Conservation (phyloP, 2,888 invertebrate genomes). For the Leucoma salicis region DNA sequence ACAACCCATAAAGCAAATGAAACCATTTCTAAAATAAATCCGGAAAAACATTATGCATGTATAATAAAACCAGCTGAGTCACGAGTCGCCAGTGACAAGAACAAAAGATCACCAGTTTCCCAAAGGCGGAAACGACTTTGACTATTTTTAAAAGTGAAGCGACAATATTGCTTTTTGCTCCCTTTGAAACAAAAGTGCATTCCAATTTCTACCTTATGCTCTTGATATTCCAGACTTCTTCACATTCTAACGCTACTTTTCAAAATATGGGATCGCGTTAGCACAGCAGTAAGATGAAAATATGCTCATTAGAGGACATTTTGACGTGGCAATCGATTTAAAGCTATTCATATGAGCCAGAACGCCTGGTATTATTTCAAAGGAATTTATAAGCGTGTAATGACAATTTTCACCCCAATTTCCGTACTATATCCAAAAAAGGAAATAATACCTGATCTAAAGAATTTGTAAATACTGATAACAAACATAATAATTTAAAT, state of each 20-base stretch:
- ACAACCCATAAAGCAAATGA: no score
- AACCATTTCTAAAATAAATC: constrained; percentile 27
- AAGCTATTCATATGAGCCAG: constrained; percentile 47
- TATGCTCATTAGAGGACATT: constrained; percentile 64
- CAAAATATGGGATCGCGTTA: constrained; percentile 28
- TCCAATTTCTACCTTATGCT: constrained; percentile 53
- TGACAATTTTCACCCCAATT: no score
- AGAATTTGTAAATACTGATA: no score
- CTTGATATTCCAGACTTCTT: constrained; percentile 27
- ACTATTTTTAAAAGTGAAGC: constrained; percentile 67
- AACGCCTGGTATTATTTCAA: constrained; percentile 49
- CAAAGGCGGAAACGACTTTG: constrained; percentile 70
- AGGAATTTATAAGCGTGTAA: constrained; percentile 29
- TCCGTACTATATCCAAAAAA: no score
- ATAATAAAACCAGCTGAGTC: constrained; percentile 46
- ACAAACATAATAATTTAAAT: no score
- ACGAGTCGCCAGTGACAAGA: constrained; percentile 46
- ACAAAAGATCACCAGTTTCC: constrained; percentile 66
- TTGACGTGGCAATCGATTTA: constrained; percentile 53
- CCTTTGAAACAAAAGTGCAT: constrained; percentile 35
- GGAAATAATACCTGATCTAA: no score
- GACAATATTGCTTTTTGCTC: constrained; percentile 53
- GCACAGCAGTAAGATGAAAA: constrained; percentile 39
- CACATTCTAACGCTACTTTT: constrained; percentile 13
- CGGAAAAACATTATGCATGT: constrained; percentile 27